phyloP scores from a whole-genome alignment of 1,140 invertebrate genomes.

The Leptopilina boulardi region DNA sequence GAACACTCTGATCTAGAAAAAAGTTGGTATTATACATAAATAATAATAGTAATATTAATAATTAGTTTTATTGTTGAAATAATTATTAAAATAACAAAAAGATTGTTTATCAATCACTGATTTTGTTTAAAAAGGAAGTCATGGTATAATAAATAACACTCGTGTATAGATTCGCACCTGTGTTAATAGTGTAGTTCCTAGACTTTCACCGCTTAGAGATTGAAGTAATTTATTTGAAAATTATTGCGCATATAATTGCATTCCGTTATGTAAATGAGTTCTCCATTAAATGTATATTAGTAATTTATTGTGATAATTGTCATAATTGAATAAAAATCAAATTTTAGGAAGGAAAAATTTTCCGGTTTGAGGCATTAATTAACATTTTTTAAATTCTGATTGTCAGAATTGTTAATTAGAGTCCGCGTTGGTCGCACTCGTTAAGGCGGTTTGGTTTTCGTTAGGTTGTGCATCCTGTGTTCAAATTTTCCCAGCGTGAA shows the following conservation, averaged over 20 bases:
- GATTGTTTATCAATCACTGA: neutral
- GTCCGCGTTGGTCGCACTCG: too few species aligned
- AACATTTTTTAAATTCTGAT: too few species aligned
- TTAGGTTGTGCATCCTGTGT: too few species aligned
- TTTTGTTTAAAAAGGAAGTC: neutral
- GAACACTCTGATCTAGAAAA: too few species aligned
- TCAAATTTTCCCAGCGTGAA: too few species aligned
- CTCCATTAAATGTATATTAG: constrained; percentile 5
- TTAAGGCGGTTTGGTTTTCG: too few species aligned
- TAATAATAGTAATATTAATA: too few species aligned
- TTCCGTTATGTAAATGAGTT: constrained; percentile 27
- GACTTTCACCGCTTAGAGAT: constrained; percentile 4
- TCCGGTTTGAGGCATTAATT: too few species aligned
- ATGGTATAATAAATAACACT: neutral
- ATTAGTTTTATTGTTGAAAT: neutral
- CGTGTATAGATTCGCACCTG: neutral
- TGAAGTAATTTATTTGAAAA: constrained; percentile 19
- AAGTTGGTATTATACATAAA: too few species aligned
- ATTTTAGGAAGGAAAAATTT: neutral
- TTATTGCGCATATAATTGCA: constrained; percentile 14
- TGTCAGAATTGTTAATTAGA: too few species aligned
- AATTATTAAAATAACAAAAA: neutral
- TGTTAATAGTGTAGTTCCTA: neutral
- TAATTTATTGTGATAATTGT: neutral
- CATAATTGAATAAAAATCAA: neutral